These are phyloP conservation scores for Lepidostoma basale DNA, from an alignment of 1,140 invertebrate genomes.

Conservation along the genomic window DNA sequence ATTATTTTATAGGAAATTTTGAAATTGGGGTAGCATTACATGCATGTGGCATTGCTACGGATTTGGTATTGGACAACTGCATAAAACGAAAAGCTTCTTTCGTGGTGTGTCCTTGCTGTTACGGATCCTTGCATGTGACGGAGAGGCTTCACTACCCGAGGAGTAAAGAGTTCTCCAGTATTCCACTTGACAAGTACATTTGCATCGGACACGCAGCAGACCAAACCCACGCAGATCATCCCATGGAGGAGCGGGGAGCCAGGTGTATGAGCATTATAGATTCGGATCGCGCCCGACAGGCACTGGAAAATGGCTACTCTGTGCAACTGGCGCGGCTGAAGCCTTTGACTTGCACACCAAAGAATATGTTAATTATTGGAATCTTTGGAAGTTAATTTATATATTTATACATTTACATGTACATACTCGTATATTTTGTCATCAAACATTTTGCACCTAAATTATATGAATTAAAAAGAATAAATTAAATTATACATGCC, in stretches of 20 bases:
- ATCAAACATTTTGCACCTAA: too few relatives aligned
- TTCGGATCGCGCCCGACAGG: conserved; percentile 78
- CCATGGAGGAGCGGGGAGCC: conserved; percentile 56
- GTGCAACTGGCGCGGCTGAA: conserved; percentile 77
- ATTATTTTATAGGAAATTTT: conserved; percentile 80
- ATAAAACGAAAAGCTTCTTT: conserved; percentile 77
- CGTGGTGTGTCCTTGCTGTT: conserved; percentile 93
- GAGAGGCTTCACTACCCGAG: conserved; percentile 77
- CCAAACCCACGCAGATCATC: conserved; percentile 79
- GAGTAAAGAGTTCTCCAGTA: conserved; percentile 63
- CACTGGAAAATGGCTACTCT: conserved; percentile 75
- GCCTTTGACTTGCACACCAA: conserved; percentile 85
- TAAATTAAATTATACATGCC: too few relatives aligned
- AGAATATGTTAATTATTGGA: conserved; percentile 92
- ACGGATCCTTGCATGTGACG: conserved; percentile 81
- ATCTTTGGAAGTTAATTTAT: conserved; percentile 50
- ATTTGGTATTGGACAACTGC: conserved; percentile 89
- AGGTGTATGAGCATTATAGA: conserved; percentile 89
- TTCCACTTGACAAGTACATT: conserved; percentile 73
- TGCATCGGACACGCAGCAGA: conserved; percentile 88
- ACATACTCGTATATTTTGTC: too few relatives aligned
- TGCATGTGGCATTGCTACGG: conserved; percentile 93
- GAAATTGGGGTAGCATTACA: conserved; percentile 88
- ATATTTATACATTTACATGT: too few relatives aligned
- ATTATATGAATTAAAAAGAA: too few relatives aligned